Conservation (phyloP, 2,888 invertebrate species). For the Callyntrura sp. region DNA sequence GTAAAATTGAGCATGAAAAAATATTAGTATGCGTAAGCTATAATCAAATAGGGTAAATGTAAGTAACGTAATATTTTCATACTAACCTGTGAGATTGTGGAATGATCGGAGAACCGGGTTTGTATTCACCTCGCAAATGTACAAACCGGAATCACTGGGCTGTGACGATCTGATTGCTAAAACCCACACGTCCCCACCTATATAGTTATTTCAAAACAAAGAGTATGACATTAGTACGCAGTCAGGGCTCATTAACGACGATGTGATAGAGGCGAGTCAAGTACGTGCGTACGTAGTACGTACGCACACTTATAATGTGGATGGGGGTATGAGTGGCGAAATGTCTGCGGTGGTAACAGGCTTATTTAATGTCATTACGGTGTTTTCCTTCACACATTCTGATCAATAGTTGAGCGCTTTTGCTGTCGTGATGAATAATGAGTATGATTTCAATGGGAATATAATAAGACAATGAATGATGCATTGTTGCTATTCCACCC, state of each 20-base stretch:
- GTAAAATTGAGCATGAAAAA: background rate
- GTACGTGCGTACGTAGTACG: too few relatives aligned
- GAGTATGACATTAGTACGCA: background rate
- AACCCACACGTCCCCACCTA: conserved; percentile 94
- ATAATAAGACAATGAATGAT: conserved; percentile 37
- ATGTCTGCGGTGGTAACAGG: conserved; percentile 26
- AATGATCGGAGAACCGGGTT: conserved; percentile 92
- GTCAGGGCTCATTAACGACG: too few relatives aligned
- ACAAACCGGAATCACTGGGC: conserved; percentile 91
- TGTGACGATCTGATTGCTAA: conserved; percentile 91
- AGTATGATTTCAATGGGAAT: conserved; percentile 17
- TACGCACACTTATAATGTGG: too few relatives aligned
- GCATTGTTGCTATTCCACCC: conserved; percentile 4
- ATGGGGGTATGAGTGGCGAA: background rate
- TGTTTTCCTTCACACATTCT: conserved; percentile 24
- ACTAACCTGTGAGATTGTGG: conserved; percentile 91
- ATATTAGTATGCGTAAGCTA: background rate
- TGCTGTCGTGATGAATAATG: background rate
- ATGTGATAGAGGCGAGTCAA: too few relatives aligned
- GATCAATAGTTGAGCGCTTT: conserved; percentile 36
- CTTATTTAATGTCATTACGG: conserved; percentile 46
- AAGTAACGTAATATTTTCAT: conserved; percentile 36
- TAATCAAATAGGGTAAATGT: background rate
- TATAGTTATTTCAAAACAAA: conserved; percentile 82
- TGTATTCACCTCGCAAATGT: conserved; percentile 93